Percentiles rank a stretch among this genome's conserved stretches.
phyloP scores from a whole-genome alignment of 2,113 vertebrate species.

The Pedetes capensis region DNA sequence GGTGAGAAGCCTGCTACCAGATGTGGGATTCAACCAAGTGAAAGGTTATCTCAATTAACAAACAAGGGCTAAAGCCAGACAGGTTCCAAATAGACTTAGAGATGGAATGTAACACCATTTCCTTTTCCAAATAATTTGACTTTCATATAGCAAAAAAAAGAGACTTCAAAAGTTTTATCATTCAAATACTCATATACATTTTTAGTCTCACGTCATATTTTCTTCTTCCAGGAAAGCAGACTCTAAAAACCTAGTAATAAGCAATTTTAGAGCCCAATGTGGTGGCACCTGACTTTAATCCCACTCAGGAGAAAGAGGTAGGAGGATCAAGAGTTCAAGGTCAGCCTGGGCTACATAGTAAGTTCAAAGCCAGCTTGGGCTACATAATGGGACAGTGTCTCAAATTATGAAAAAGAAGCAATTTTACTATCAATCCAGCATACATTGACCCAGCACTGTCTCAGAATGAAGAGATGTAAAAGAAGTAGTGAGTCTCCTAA shows the following conservation, averaged over 20 bases:
- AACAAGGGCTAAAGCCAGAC: not conserved
- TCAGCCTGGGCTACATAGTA: too few species aligned
- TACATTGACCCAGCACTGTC: not conserved
- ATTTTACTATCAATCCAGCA: not conserved
- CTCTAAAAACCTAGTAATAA: not conserved
- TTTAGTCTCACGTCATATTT: constrained; percentile 16
- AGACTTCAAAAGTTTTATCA: not conserved
- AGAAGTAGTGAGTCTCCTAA: not conserved
- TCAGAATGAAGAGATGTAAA: constrained; percentile 31
- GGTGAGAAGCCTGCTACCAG: constrained; percentile 11
- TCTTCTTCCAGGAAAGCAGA: constrained; percentile 8
- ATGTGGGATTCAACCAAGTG: constrained; percentile 23
- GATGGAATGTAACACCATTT: not conserved
- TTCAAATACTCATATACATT: constrained; percentile 33
- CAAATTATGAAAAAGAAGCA: too few species aligned
- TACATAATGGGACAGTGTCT: too few species aligned
- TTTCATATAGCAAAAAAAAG: not conserved
- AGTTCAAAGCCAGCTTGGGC: too few species aligned
- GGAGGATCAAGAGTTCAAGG: too few species aligned
- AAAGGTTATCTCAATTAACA: constrained; percentile 49
- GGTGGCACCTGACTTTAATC: too few species aligned
- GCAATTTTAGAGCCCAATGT: too few species aligned
- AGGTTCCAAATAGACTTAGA: not conserved
- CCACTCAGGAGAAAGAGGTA: too few species aligned
- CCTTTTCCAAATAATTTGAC: not conserved